Percentiles rank a stretch among this genome's conserved stretches.
These are phyloP conservation scores for Falco punctatus DNA, from an alignment of 2,113 vertebrate genomes.

Conservation along the genomic window DNA sequence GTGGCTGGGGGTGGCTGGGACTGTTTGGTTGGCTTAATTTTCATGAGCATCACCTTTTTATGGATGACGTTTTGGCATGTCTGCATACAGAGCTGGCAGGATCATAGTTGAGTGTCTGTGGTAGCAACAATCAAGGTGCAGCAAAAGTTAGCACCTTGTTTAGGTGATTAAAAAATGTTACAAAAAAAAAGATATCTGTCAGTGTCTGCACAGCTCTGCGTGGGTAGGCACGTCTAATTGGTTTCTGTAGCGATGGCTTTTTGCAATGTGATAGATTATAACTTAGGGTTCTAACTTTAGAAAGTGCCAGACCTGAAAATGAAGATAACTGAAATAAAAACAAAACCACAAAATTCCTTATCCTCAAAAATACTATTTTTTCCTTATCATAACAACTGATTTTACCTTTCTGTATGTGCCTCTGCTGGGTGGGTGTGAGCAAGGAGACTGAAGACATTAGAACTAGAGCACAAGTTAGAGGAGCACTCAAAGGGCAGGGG, in stretches of 20 bases:
- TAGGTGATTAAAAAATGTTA: not conserved
- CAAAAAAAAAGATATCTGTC: too few relatives aligned
- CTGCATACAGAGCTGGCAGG: not conserved
- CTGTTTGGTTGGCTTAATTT: not conserved
- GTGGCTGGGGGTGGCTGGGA: not conserved
- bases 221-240: not conserved
- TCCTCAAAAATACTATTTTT: not conserved
- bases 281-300: not conserved
- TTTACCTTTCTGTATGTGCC: accelerated
- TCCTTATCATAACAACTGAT: not conserved
- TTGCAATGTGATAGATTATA: not conserved
- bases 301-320: not conserved
- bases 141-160: not conserved
- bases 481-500: not conserved
- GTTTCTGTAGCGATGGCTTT: not conserved
- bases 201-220: not conserved
- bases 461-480: not conserved
- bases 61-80: not conserved
- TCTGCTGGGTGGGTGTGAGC: not conserved
- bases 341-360: not conserved
- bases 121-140: not conserved
- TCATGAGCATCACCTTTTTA: not conserved
- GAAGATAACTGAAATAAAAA: not conserved
- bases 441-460: not conserved
- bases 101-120: accelerated